These are phyloP conservation scores for Solea senegalensis DNA, from an alignment of 2,113 vertebrate species.

Conservation along the genomic window DNA sequence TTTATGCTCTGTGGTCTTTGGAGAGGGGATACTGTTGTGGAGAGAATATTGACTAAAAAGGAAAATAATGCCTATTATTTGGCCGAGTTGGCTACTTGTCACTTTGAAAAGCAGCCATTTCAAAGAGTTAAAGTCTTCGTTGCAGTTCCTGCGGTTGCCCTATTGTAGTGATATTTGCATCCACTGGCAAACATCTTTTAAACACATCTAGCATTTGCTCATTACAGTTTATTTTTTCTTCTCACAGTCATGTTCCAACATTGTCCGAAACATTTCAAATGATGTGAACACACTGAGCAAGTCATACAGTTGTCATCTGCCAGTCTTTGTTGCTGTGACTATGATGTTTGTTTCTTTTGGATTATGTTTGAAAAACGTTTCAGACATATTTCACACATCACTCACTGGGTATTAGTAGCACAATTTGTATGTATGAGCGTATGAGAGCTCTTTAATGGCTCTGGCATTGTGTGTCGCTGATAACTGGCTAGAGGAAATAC, in stretches of 20 bases:
- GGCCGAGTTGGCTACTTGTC: neutral
- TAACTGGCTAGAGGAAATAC: conserved; percentile 6
- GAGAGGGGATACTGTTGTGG: conserved; percentile 5
- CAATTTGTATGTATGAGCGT: neutral
- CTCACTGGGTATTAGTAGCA: conserved; percentile 8
- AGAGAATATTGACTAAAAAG: conserved; percentile 16
- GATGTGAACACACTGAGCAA: neutral
- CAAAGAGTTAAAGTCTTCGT: conserved; percentile 15
- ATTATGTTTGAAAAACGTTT: conserved; percentile 34
- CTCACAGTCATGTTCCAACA: conserved; percentile 16
- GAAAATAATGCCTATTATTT: neutral
- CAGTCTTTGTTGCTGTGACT: conserved; percentile 27
- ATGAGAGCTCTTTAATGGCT: conserved; percentile 31
- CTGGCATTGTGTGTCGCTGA: conserved; percentile 24
- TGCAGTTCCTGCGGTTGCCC: conserved; percentile 32
- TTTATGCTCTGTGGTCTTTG: conserved; percentile 14
- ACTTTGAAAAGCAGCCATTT: conserved; percentile 23
- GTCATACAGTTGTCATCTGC: conserved; percentile 23
- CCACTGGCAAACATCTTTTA: conserved; percentile 32
- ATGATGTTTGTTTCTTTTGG: conserved; percentile 55
- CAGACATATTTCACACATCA: conserved; percentile 22
- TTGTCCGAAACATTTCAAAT: neutral
- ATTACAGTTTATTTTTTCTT: conserved; percentile 9
- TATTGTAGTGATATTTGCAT: conserved; percentile 23
- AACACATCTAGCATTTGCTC: conserved; percentile 25